These are phyloP conservation scores for Nesoenas mayeri DNA, from an alignment of 2,113 vertebrate species.

Conservation along the genomic window DNA sequence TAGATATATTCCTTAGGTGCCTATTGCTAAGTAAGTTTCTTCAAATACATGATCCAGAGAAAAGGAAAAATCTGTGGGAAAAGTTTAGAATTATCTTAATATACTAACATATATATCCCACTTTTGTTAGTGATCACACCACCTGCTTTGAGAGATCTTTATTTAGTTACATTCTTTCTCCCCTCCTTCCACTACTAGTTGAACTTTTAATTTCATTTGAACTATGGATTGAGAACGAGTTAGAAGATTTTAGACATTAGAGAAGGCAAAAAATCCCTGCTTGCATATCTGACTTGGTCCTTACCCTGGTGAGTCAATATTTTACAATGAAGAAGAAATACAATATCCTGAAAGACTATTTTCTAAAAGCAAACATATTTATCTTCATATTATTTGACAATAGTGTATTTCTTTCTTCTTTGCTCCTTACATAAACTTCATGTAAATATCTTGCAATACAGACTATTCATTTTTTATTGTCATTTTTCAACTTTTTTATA, in stretches of 20 bases:
- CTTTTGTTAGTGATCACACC: neutral
- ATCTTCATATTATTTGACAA: neutral
- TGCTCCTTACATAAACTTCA: neutral
- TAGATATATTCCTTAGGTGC: neutral
- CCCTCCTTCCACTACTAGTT: neutral
- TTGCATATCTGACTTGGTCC: neutral
- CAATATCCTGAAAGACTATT: neutral
- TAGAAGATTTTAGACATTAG: neutral
- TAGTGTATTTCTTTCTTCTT: neutral
- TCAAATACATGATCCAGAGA: neutral
- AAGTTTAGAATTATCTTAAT: neutral
- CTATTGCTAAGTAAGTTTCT: neutral
- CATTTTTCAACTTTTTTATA: neutral
- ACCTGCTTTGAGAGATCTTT: neutral
- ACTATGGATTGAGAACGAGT: neutral
- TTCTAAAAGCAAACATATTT: neutral
- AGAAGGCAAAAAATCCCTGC: neutral
- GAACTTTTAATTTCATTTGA: neutral
- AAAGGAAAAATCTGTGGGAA: neutral
- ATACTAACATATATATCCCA: neutral
- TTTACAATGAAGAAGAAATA: neutral
- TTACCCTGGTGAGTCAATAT: neutral
- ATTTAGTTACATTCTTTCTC: neutral
- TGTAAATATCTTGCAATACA: neutral
- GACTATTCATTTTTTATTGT: neutral